Evolutionary conservation across 2,888 invertebrate species (phyloP).

Genomic region (Nephrotoma appendiculata): DNA sequence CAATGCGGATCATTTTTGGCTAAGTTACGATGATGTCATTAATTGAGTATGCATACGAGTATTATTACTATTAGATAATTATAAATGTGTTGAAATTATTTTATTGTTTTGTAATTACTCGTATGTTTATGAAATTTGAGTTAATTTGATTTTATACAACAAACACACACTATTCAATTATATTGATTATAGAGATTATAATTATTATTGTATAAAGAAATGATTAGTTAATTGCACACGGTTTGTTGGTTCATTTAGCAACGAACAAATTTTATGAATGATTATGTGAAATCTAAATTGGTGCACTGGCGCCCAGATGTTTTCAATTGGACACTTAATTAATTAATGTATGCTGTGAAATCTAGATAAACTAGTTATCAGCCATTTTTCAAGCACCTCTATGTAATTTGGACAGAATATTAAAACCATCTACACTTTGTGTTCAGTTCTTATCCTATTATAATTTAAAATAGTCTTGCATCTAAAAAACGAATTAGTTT

Average conservation of each 20-base stretch:
- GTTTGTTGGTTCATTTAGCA: neutral
- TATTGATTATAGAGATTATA: neutral
- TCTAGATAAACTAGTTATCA: too few relatives aligned
- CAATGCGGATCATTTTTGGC: neutral
- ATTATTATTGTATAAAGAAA: neutral
- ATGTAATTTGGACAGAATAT: too few relatives aligned
- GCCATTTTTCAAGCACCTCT: too few relatives aligned
- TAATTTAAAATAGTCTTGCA: too few relatives aligned
- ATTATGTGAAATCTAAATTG: too few relatives aligned
- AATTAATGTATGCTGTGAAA: too few relatives aligned
- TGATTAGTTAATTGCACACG: neutral
- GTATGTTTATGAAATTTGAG: neutral
- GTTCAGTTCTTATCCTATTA: too few relatives aligned
- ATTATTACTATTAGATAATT: neutral
- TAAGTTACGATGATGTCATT: neutral
- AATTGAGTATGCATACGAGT: neutral
- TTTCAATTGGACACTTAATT: too few relatives aligned
- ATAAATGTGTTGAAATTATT: neutral
- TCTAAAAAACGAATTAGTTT: too few relatives aligned
- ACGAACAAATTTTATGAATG: neutral
- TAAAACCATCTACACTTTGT: too few relatives aligned
- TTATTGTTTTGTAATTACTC: neutral
- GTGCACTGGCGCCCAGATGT: too few relatives aligned
- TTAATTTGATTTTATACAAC: neutral
- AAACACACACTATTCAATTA: neutral